Evolutionary conservation across 2,113 vertebrate species (phyloP), one percentile per base, ranked within the genome.

Genomic region (Egretta garzetta): DNA sequence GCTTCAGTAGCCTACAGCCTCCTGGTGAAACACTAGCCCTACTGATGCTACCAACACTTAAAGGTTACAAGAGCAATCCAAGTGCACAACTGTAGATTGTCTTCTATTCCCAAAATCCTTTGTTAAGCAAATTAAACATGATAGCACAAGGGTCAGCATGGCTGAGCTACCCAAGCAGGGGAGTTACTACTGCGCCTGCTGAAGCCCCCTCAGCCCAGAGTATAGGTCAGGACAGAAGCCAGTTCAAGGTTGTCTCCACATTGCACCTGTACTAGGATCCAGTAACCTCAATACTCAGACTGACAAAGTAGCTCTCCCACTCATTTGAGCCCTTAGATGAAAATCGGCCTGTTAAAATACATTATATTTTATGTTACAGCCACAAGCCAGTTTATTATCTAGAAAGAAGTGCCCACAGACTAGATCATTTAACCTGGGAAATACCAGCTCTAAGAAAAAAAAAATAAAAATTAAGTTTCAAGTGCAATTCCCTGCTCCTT

Each of bases 1-100:
- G 12, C 33, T 70, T 93, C 24, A 50, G 27, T 7, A 52, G 2
- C 7, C n/a, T 14, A 14, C 0, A 47, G 17, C 12, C 20, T 80
- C 58, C 39, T 12, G 39, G 24, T 9, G 22, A 73, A 90, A 52
- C 1, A 27, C 18, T 12, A 72, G 62, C 18, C 21, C n/a, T 49
- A 11, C 15, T 2, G 2, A 22, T 71, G 17, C n/a, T 9, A 63
- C 43, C 23, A 85, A 6, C 12, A 52, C 41, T 47, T 16, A 4
- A 67, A 71, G 6, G 10, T 33, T 26, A 64, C 47, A 73, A 71
- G 58, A 3, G 4, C 14, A 83, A 53, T 21, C 2, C 35, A 64
- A 67, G 24, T 2, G 17, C 8, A 2, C 52, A 50, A 71, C 0
- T 20, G 14, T 0, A 56, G 27, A 19, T 16, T 0, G 1, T 11